Evolutionary conservation across 2,797 vertebrate genomes (phyloP).

Genomic region (Selene dorsalis): DNA sequence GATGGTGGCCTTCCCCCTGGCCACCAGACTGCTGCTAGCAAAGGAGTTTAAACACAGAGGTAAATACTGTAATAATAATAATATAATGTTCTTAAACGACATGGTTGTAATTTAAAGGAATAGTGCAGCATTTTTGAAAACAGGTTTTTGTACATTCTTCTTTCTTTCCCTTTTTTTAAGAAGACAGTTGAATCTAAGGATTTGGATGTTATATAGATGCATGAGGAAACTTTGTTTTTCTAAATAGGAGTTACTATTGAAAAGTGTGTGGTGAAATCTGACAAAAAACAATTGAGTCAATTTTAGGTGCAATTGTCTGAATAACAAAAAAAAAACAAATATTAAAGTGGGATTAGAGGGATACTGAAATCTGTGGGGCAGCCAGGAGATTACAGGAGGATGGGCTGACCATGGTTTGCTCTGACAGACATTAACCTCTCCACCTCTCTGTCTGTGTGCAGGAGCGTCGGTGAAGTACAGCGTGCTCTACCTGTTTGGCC

Average conservation of each 20-base stretch:
- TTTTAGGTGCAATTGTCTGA: not conserved
- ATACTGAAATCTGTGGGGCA: not conserved
- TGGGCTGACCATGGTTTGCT: not conserved
- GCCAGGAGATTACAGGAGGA: not conserved
- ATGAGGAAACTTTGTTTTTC: not conserved
- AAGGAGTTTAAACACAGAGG: slow-evolving; percentile 87
- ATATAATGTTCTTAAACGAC: not conserved
- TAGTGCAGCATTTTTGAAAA: not conserved
- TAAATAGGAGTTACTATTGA: too few relatives aligned
- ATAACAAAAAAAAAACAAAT: not conserved
- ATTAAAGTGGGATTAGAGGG: not conserved
- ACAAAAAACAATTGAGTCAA: not conserved
- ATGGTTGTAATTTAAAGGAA: not conserved
- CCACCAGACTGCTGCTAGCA: slow-evolving; percentile 86
- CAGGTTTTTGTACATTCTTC: not conserved
- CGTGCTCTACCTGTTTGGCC: slow-evolving; percentile 89
- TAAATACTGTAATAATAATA: slow-evolving; percentile 54
- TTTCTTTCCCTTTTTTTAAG: not conserved
- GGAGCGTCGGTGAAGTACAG: slow-evolving; percentile 90
- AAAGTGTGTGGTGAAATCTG: too few relatives aligned
- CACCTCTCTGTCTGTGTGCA: slow-evolving; percentile 51
- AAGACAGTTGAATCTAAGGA: not conserved
- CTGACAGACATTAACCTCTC: not conserved
- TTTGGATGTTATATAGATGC: not conserved
- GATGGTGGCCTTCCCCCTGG: slow-evolving; percentile 93